Evolutionary conservation across 2,797 vertebrate genomes (phyloP), one percentile per base, ranked within the genome.

Genomic region (Helicolenus hilgendorfi): DNA sequence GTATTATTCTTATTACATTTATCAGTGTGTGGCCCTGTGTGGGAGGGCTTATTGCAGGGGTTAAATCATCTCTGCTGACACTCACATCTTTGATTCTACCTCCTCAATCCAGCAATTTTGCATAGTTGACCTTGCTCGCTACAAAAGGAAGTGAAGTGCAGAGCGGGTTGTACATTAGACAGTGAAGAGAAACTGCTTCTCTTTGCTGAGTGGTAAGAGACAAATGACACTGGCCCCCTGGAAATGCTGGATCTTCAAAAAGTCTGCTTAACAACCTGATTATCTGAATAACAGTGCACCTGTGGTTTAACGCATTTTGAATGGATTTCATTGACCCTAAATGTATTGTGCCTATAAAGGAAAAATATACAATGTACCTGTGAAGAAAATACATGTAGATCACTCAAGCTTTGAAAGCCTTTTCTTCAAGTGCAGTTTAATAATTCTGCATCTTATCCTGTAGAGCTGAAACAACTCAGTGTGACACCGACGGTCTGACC

Each of bases 111-210:
- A 33, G 70, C 74, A 85, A 72, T 89, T 92, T 88, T 76, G 45
- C 22, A 1, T 29, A 31, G 49, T 65, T 86, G 91, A 93, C 92
- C 94, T 94, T 94, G 83, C 53, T 74, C 33, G 1, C 49, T 81
- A 72, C 31, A 81, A 72, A 86, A 80, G 18, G 33, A 74, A 74
- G 64, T 80, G 59, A 84, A 82, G 76, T 73, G 72, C 68, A 73
- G 74, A 77, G 63, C 9, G 1, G 31, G 56, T 87, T 91, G 89
- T 84, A 83, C 63, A 78, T 75, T 45, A 82, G 56, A 26, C 45
- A 22, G 74, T 4, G 29, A 81, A 72, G 14, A 74, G 88, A 87
- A 88, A 78, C 38, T 13, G 26, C 22, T 70, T 56, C 5, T 77
- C 27, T 73, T 75, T 83, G 58, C 64, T 67, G 65, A 85, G 27